Conservation (phyloP, 2,113 vertebrate species). For the Pithys albifrons region DNA sequence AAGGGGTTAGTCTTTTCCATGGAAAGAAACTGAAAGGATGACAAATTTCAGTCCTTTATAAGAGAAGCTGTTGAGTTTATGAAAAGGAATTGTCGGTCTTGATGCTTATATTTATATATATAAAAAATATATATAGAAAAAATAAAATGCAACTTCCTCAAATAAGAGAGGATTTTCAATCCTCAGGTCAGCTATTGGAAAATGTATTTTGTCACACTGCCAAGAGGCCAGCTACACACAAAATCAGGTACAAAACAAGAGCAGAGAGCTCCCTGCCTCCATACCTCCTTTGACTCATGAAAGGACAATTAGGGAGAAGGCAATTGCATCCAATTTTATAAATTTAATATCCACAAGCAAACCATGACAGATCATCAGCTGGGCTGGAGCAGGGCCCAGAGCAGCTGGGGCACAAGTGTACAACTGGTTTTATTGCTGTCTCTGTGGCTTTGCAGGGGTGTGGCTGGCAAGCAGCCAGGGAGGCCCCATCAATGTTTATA, state of each 20-base stretch:
- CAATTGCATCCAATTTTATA: background rate
- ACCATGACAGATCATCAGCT: conserved; percentile 46
- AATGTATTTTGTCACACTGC: background rate
- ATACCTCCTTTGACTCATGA: background rate
- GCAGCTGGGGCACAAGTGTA: conserved; percentile 38
- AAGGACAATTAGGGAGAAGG: conserved; percentile 27
- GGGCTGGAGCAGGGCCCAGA: conserved; percentile 37
- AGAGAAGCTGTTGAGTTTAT: background rate
- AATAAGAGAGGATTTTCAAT: background rate
- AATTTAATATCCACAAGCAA: conserved; percentile 34
- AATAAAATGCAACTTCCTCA: background rate
- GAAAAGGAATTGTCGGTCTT: background rate
- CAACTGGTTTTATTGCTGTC: conserved; percentile 34
- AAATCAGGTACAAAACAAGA: background rate
- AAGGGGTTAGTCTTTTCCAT: background rate
- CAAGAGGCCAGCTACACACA: background rate
- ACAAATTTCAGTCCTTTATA: background rate
- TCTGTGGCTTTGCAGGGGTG: conserved; percentile 39
- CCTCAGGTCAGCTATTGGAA: background rate
- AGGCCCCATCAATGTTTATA: background rate
- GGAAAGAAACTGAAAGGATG: background rate
- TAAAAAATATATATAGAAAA: background rate
- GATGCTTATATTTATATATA: background rate
- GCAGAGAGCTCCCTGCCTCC: background rate
- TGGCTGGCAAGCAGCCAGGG: conserved; percentile 49